Conservation (phyloP, 1,140 invertebrate genomes). For the Papilio machaon region DNA sequence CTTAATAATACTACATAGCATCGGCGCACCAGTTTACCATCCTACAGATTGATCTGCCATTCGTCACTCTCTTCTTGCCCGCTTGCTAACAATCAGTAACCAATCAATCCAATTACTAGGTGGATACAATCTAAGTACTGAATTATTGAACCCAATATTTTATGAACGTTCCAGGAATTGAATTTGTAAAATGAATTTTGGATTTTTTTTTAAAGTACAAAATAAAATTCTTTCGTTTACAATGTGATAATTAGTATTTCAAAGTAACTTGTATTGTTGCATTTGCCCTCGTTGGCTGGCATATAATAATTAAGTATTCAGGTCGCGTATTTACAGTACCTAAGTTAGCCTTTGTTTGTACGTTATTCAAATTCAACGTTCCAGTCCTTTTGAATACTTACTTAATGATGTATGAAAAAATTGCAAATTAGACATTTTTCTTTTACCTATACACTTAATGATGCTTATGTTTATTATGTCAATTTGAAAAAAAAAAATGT, state of each 20-base stretch:
- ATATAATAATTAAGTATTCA: constrained; percentile 19
- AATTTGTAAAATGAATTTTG: neutral
- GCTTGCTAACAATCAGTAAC: no score
- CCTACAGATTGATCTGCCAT: no score
- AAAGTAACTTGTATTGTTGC: constrained; percentile 17
- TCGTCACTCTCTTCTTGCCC: no score
- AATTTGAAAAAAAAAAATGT: no score
- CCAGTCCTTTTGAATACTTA: neutral
- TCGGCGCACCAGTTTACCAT: no score
- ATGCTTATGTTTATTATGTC: no score
- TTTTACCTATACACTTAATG: neutral
- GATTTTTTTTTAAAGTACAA: neutral
- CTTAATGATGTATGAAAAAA: constrained; percentile 10
- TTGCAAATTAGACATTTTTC: neutral
- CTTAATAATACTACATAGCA: no score
- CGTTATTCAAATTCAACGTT: constrained; percentile 16
- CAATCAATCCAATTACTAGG: no score
- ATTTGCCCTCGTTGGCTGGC: neutral
- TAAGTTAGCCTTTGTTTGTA: constrained; percentile 16
- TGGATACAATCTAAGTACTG: no score
- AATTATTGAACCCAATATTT: no score
- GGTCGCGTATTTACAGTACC: constrained; percentile 4
- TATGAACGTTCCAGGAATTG: no score
- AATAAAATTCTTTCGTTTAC: neutral
- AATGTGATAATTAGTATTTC: neutral